Conservation (phyloP, 2,113 vertebrate genomes). For the Sphaerodactylus townsendi region DNA sequence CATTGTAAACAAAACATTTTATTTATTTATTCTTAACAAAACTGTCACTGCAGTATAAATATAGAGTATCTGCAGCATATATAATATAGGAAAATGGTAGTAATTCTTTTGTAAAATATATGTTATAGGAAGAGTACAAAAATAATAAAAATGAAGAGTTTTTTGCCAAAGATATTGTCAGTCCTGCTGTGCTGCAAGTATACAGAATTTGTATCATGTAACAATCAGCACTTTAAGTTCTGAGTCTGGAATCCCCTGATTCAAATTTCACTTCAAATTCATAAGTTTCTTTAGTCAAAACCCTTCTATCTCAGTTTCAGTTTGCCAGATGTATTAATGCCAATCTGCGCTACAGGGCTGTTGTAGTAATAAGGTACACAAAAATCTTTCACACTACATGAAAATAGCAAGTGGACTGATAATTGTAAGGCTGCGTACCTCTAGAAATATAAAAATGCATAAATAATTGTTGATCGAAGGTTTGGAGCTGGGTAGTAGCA, state of each 20-base stretch:
- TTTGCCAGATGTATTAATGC: neutral
- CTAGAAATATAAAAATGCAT: neutral
- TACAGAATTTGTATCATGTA: neutral
- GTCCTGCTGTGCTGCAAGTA: neutral
- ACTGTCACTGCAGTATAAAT: neutral
- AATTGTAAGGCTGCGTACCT: neutral
- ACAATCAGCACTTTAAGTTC: neutral
- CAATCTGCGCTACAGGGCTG: neutral
- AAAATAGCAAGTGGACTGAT: neutral
- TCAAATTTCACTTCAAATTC: neutral
- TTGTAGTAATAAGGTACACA: neutral
- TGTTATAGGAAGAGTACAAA: neutral
- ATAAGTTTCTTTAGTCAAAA: neutral
- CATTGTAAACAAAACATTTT: constrained; percentile 4
- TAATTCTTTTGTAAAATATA: neutral
- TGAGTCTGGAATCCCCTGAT: neutral
- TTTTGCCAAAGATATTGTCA: neutral
- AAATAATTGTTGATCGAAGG: neutral
- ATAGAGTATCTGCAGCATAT: neutral
- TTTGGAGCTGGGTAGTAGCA: neutral
- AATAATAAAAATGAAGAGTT: neutral
- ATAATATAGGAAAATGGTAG: no score
- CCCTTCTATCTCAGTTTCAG: neutral
- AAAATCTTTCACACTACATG: neutral
- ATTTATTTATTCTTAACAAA: neutral